Evolutionary conservation across 1,140 invertebrate species (phyloP), one percentile per base, ranked within the genome.

Genomic region (Drosophila persimilis): DNA sequence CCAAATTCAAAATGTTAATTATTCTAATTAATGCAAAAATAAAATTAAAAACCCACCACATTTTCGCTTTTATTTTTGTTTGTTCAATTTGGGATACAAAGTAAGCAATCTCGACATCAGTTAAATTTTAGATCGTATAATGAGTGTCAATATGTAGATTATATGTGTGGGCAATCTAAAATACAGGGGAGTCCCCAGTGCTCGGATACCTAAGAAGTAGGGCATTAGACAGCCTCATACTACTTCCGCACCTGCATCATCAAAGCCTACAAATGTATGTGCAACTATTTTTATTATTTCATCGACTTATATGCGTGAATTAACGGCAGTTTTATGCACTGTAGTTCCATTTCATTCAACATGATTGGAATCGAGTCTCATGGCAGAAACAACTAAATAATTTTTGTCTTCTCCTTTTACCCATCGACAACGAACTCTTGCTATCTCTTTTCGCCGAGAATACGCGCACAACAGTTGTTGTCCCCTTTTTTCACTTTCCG

Each of bases 241-340:
- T 39, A 39, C 35, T 13, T 24, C 11, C 5, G 17, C 0, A 31
- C 51, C 22, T 17, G 20, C 51, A 69, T 39, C 31, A 35, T 8
- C 35, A 51, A 31, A 17, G 51, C 22, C 17, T 6, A 6, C 44
- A 13, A 20, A 11, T 15, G 20, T 35, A 35, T 69, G 65, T 50
- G 65, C 20, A 69, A 69, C 63, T 50, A 69, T 69, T 69, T 69
- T 69, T 57, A 69, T 69, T 69, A 31, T 50, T 48, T 69, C 8
- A 43, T 15, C 17, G 44, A 50, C 65, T 69, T 69, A 69, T 69
- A 67, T 50, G 65, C 31, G 50, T 57, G 20, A 7, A 20, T 48
- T 56, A 69, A 69, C 52, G 63, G 45, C 65, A 13, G 6, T 56
- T 57, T 69, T 69, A 69, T 67, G 26, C 63, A 57, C 9, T 11